Evolutionary conservation across 2,888 invertebrate genomes (phyloP).

Genomic region (Nephrotoma flavescens): DNA sequence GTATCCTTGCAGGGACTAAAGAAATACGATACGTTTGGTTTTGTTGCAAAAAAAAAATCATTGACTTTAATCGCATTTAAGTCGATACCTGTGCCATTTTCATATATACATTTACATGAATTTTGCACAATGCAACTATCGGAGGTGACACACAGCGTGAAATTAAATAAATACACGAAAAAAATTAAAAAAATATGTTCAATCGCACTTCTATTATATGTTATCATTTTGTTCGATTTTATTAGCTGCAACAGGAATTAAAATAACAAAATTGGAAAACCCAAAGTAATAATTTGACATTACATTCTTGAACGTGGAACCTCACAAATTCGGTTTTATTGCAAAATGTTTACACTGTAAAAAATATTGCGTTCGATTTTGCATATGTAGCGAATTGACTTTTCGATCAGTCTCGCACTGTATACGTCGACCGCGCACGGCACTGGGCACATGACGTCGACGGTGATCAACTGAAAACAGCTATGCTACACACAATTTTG

Average conservation of each 20-base stretch:
- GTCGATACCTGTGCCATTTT: conserved; percentile 1
- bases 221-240: background rate
- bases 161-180: background rate
- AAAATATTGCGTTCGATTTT: background rate
- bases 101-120: background rate
- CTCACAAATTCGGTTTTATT: background rate
- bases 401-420: too few relatives aligned
- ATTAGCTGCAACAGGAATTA: background rate
- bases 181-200: background rate
- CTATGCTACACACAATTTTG: too few relatives aligned
- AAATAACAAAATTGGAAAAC: background rate
- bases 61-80: background rate
- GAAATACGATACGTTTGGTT: background rate
- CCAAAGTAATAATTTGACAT: background rate
- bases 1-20: conserved; percentile 2
- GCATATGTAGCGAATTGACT: background rate
- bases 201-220: background rate
- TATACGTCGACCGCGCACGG: too few relatives aligned
- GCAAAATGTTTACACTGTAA: too few relatives aligned
- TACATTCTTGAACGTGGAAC: background rate
- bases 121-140: background rate
- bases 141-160: background rate
- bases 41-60: background rate
- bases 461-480: too few relatives aligned
- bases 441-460: too few relatives aligned